A percentile compares a stretch with the other conserved stretches of the same genome.
Conservation (phyloP, 2,797 vertebrate species). For the Cossypha dichroa region DNA sequence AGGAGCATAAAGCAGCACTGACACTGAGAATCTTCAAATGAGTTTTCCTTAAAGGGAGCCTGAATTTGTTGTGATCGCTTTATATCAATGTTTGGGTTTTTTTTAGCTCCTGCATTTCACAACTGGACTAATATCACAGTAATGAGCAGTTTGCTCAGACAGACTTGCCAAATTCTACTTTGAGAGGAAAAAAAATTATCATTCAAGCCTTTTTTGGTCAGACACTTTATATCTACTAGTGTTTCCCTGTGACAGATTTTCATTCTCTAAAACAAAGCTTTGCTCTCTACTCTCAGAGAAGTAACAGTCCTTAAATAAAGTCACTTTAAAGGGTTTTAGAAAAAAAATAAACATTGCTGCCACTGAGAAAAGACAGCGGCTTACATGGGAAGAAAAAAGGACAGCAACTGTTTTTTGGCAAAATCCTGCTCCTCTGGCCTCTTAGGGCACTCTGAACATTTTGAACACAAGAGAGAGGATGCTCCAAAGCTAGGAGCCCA, state of each 20-base stretch:
- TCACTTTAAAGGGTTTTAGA: background rate
- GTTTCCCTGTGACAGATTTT: background rate
- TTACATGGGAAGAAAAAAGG: background rate
- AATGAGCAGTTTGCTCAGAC: background rate
- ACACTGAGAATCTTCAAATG: background rate
- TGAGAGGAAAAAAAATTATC: background rate
- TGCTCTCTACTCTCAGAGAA: background rate
- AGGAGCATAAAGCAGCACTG: background rate
- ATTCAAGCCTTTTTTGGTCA: background rate
- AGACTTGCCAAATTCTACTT: background rate
- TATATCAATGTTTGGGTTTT: fast-evolving
- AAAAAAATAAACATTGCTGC: background rate
- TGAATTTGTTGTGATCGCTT: background rate
- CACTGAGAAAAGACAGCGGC: background rate
- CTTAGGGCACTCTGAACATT: background rate
- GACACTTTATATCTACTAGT: background rate
- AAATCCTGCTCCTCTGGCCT: background rate
- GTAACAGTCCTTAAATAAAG: background rate
- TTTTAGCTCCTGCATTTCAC: background rate
- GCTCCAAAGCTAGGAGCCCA: background rate
- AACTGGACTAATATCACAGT: background rate
- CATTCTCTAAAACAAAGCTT: background rate
- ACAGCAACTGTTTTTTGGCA: background rate
- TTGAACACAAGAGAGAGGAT: background rate
- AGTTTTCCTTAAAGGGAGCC: background rate